A percentile compares a stretch with the other conserved stretches of the same genome.
These are phyloP conservation scores for Rallus crepitans DNA, from an alignment of 2,797 vertebrate genomes.

Conservation along the genomic window DNA sequence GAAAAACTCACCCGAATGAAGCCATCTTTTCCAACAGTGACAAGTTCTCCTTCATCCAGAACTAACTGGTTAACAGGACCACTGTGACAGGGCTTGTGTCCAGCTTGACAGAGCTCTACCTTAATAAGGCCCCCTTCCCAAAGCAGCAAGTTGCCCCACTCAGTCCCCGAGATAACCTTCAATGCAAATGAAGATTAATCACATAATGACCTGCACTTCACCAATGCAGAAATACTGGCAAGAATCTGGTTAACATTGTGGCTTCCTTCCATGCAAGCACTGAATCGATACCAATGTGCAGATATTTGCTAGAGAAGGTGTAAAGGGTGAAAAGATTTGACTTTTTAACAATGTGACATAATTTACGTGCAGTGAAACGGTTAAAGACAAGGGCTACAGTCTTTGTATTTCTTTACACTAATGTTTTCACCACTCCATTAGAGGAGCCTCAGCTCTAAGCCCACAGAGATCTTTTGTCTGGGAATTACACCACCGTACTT, in stretches of 20 bases:
- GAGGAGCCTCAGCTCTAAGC: not conserved
- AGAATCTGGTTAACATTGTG: not conserved
- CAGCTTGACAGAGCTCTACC: slow-evolving; percentile 87
- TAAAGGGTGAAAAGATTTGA: not conserved
- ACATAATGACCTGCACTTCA: not conserved
- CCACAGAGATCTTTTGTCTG: not conserved
- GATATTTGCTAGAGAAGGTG: not conserved
- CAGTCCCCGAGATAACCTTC: slow-evolving; percentile 92
- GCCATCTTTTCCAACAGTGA: slow-evolving; percentile 90
- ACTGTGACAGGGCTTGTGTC: slow-evolving; percentile 82
- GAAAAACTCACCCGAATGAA: slow-evolving; percentile 85
- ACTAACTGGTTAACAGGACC: slow-evolving; percentile 88
- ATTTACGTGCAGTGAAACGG: not conserved
- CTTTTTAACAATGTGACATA: not conserved
- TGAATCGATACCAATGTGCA: not conserved
- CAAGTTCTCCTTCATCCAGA: slow-evolving; percentile 89
- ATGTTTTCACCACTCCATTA: not conserved
- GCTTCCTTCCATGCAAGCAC: not conserved
- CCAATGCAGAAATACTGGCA: not conserved
- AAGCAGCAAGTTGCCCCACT: slow-evolving; percentile 94
- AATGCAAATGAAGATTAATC: not conserved
- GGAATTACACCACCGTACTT: not conserved
- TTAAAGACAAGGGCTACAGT: not conserved
- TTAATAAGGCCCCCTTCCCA: slow-evolving; percentile 93
- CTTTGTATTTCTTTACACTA: not conserved